Percentiles rank a stretch among this genome's conserved stretches.
phyloP scores from a whole-genome alignment of 2,797 vertebrate genomes.

The Sebastes nivosus region DNA sequence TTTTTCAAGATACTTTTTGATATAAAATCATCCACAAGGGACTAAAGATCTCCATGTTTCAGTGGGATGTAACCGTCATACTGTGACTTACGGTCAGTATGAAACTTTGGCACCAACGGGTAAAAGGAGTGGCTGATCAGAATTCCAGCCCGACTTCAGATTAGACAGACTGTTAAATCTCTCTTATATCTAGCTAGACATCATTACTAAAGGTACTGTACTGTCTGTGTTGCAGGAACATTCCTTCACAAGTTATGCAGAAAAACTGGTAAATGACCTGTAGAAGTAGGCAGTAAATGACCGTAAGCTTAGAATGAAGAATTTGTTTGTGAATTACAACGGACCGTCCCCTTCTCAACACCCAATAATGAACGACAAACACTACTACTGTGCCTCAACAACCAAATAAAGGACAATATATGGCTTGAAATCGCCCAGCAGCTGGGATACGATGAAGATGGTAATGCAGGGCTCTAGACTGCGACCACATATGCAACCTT shows the following conservation, averaged over 20 bases:
- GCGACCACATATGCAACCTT: too few relatives aligned
- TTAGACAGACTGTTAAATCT: neutral
- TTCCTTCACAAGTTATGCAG: neutral
- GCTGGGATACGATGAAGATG: too few relatives aligned
- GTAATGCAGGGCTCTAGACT: too few relatives aligned
- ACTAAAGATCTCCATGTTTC: neutral
- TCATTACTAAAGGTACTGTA: neutral
- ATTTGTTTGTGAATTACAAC: too few relatives aligned
- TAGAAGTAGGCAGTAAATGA: neutral
- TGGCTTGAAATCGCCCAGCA: too few relatives aligned
- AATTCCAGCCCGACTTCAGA: neutral
- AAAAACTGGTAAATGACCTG: neutral
- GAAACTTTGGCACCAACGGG: neutral
- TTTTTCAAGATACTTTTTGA: neutral
- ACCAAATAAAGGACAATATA: too few relatives aligned
- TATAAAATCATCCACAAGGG: neutral
- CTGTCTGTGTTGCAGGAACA: neutral
- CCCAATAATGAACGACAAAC: too few relatives aligned
- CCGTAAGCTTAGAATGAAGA: neutral
- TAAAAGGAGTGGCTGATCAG: neutral
- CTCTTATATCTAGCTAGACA: neutral
- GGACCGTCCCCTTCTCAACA: too few relatives aligned
- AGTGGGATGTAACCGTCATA: neutral
- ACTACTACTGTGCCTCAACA: too few relatives aligned
- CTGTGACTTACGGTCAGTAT: neutral